These are phyloP conservation scores for Archips xylosteana DNA, from an alignment of 2,888 invertebrate genomes.

Conservation along the genomic window DNA sequence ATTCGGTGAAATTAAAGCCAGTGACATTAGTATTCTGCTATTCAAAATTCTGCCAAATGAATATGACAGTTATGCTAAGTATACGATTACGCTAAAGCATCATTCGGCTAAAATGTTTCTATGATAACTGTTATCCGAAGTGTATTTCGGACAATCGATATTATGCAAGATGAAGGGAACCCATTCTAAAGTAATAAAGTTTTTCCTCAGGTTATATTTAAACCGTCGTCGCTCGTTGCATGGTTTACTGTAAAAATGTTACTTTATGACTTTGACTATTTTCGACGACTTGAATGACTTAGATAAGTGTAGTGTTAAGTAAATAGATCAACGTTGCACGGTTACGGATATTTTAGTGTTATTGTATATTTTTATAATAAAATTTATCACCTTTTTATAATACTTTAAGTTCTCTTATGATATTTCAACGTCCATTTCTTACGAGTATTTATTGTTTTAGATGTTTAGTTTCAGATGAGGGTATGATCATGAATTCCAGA, in stretches of 20 bases:
- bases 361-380: conserved; percentile 80
- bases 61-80: too few relatives aligned
- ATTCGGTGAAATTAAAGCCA: too few relatives aligned
- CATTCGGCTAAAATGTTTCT: too few relatives aligned
- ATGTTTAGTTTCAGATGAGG: conserved; percentile 31
- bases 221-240: background rate
- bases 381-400: conserved; percentile 64
- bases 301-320: conserved; percentile 53
- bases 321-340: conserved; percentile 74
- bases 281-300: conserved; percentile 35
- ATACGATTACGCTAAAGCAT: too few relatives aligned
- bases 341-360: conserved; percentile 78
- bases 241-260: conserved; percentile 31
- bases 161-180: too few relatives aligned
- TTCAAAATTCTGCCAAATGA: too few relatives aligned
- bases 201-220: background rate
- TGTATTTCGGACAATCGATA: too few relatives aligned
- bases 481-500: conserved; percentile 26
- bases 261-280: conserved; percentile 41
- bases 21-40: too few relatives aligned
- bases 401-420: conserved; percentile 61
- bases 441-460: conserved; percentile 52
- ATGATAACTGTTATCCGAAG: too few relatives aligned
- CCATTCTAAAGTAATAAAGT: background rate
- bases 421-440: conserved; percentile 59